A percentile compares a stretch with the other conserved stretches of the same genome.
Evolutionary conservation across 2,113 vertebrate genomes (phyloP).

Genomic region (Solenodon paradoxus): DNA sequence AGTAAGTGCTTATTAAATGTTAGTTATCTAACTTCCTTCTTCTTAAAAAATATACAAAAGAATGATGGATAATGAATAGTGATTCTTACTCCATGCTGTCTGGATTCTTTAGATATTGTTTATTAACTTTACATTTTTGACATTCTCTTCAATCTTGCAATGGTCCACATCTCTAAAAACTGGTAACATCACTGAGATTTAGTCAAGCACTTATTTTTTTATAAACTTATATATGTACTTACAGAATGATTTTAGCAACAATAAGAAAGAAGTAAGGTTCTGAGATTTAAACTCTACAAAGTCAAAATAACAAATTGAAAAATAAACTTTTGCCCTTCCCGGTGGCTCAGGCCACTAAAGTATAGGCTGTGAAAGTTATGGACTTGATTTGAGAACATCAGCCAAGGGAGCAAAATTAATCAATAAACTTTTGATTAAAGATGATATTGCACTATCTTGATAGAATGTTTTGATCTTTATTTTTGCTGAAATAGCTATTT

Average conservation of each 20-base stretch:
- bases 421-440: neutral
- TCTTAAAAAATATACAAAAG: neutral
- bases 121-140: neutral
- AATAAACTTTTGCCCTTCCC: no score
- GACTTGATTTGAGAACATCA: no score
- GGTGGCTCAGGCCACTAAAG: no score
- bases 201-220: neutral
- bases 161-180: neutral
- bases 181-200: neutral
- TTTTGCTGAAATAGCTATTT: neutral
- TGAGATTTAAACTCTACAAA: neutral
- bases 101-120: neutral
- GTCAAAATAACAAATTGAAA: slow-evolving; percentile 1
- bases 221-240: neutral
- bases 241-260: neutral
- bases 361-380: no score
- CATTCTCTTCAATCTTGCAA: neutral
- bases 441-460: neutral
- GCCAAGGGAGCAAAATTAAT: neutral
- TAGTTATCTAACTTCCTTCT: no score
- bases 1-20: neutral
- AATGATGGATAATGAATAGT: neutral
- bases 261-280: neutral
- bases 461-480: neutral
- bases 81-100: neutral